Evolutionary conservation across 2,888 invertebrate species (phyloP).

Genomic region (Gibbula magus): DNA sequence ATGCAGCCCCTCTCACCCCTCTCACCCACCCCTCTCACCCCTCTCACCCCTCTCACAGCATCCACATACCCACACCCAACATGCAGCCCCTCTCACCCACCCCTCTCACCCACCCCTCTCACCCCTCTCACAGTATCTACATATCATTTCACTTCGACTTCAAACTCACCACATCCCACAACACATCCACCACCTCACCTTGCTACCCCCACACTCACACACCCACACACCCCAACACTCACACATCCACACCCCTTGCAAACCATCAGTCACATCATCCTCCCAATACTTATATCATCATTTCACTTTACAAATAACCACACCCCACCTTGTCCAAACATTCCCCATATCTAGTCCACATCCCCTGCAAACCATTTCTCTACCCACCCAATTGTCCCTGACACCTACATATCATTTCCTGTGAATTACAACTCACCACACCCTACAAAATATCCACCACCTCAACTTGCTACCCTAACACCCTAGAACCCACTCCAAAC

Average conservation of each 20-base stretch:
- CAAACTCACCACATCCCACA: neutral
- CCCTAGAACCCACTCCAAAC: neutral
- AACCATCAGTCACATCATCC: too few species aligned
- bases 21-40: slow-evolving; percentile 5
- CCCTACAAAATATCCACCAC: too few species aligned
- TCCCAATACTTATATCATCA: too few species aligned
- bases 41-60: slow-evolving; percentile 26
- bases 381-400: too few species aligned
- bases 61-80: neutral
- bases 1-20: neutral
- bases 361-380: too few species aligned
- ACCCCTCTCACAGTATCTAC: neutral
- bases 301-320: too few species aligned
- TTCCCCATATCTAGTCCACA: too few species aligned
- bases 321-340: too few species aligned
- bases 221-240: neutral
- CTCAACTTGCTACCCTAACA: too few species aligned
- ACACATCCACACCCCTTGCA: neutral
- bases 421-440: too few species aligned
- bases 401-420: too few species aligned
- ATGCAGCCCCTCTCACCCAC: neutral
- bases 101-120: neutral
- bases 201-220: too few species aligned
- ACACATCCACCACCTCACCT: neutral
- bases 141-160: neutral